Evolutionary conservation across 1,140 invertebrate genomes (phyloP), one percentile per base, ranked within the genome.

Genomic region (Schlechtendalia chinensis): DNA sequence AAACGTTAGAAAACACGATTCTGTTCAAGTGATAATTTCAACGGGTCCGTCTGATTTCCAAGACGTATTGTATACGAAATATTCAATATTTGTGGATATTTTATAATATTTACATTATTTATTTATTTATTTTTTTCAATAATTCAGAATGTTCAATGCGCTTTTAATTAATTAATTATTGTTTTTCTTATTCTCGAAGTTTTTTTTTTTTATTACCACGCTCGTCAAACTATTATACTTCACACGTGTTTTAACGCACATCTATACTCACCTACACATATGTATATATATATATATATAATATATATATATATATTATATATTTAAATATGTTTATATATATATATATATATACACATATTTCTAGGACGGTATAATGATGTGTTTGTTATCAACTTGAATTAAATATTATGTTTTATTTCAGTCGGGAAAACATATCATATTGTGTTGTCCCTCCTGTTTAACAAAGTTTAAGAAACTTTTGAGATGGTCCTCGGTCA

Each of bases 401-500:
- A 61, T 77, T 61, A 29, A 39, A 77, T 47, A 47, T 24, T 47
- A 45, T 61, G 19, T 59, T 77, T 77, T 53, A 61, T 77, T 77
- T 77, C 56, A 77, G 74, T 77, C 74, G n/a, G 74, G 24, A 50
- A 77, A 58, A 77, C 74, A 77, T 53, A 32, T 77, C n/a, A 32
- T 61, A 58, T 71, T 63, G 56, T 45, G 29, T 14, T 81, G 69
- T 69, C 58, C 39, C 56, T 81, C 53, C 71, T 82, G 69, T 74
- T 45, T 47, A 81, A 81, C 83, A 83, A 87, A 88, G 88, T 88
- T 90, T 92, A 92, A 92, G 90, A 93, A 94, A 94, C 93, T 95
- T 95, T 95, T 95, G 94, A 95, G 94, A 95, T 96, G 94, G 94
- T 95, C 94, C 94, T 95, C 94, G 91, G 89, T 82, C 71, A 77